phyloP scores from a whole-genome alignment of 1,140 invertebrate species.

The Magallana gigas region DNA sequence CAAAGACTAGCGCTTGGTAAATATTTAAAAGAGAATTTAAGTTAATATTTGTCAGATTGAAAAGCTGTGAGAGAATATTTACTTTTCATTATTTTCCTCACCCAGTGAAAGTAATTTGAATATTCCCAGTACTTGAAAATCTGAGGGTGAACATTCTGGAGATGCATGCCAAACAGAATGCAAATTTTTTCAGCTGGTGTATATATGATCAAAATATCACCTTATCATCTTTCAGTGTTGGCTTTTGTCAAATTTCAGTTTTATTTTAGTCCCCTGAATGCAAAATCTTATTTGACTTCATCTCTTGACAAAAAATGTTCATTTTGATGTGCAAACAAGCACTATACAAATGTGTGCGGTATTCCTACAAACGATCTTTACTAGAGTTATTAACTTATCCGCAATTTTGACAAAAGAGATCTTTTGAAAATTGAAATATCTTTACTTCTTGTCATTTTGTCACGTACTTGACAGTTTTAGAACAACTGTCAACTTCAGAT shows the following conservation, averaged over 20 bases:
- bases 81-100: slow-evolving; percentile 47
- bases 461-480: background rate
- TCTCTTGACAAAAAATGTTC: slow-evolving; percentile 24
- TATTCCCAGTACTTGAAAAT: slow-evolving; percentile 16
- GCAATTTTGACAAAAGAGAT: background rate
- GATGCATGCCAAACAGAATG: background rate
- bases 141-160: background rate
- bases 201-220: slow-evolving; percentile 21
- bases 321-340: slow-evolving; percentile 19
- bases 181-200: slow-evolving; percentile 26
- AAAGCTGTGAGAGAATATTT: slow-evolving; percentile 41
- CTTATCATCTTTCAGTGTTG: slow-evolving; percentile 19
- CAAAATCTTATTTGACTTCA: slow-evolving; percentile 21
- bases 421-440: slow-evolving; percentile 33
- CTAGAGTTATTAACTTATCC: slow-evolving; percentile 23
- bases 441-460: slow-evolving; percentile 13
- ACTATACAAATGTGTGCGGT: slow-evolving; percentile 23
- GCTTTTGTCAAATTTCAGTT: background rate
- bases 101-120: slow-evolving; percentile 46
- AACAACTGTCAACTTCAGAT: slow-evolving; percentile 24
- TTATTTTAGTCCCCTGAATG: slow-evolving; percentile 26
- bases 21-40: slow-evolving; percentile 51
- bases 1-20: slow-evolving; percentile 47
- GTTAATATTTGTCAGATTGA: slow-evolving; percentile 50
- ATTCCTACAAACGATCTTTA: background rate